phyloP scores from a whole-genome alignment of 2,113 vertebrate species.

The Odocoileus hemionus region DNA sequence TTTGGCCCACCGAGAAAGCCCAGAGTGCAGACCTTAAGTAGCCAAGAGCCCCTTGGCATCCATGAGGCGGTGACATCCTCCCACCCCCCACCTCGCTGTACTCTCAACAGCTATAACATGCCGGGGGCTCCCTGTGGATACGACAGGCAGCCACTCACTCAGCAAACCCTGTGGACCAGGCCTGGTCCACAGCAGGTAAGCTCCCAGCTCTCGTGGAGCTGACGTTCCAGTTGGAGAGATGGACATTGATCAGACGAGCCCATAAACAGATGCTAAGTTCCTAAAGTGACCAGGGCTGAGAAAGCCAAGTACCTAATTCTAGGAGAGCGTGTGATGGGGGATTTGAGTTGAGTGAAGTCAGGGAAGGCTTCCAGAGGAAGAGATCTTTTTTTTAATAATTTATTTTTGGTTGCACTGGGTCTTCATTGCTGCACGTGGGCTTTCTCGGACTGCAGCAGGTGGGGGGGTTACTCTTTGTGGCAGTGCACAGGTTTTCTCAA shows the following conservation, averaged over 20 bases:
- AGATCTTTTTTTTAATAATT: background rate
- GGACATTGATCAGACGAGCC: background rate
- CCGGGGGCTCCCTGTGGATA: background rate
- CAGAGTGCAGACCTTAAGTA: background rate
- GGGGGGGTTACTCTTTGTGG: background rate
- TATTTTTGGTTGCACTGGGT: background rate
- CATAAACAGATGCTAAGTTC: background rate
- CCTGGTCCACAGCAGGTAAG: background rate
- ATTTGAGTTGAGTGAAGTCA: background rate
- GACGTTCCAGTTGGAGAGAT: background rate
- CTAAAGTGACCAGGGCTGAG: background rate
- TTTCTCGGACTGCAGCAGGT: background rate
- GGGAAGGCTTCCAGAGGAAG: background rate
- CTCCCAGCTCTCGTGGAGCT: background rate
- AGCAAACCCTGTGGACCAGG: background rate
- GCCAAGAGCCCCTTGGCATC: background rate
- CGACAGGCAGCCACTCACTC: background rate
- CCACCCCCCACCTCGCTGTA: rapidly evolving
- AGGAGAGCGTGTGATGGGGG: background rate
- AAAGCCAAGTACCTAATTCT: background rate
- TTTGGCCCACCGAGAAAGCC: background rate
- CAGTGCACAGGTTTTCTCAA: background rate
- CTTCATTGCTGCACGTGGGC: background rate
- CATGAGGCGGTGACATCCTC: background rate
- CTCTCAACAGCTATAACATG: background rate